Conservation (phyloP, 2,113 vertebrate genomes). For the Acrocephalus kingi region DNA sequence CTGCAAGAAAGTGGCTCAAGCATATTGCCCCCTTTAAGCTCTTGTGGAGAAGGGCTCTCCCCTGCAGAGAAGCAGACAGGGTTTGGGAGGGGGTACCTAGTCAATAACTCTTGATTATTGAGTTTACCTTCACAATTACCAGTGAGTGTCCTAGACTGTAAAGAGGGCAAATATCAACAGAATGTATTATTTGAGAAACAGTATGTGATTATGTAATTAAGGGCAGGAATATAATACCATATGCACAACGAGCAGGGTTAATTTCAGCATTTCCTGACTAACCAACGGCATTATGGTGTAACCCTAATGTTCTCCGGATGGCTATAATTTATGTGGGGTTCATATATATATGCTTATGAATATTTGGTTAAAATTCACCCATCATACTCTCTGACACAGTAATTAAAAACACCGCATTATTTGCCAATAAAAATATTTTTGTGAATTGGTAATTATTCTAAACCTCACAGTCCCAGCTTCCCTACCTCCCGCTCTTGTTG, state of each 20-base stretch:
- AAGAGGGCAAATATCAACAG: slow-evolving; percentile 31
- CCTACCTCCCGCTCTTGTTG: background rate
- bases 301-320: slow-evolving; percentile 49
- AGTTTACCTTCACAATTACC: slow-evolving; percentile 40
- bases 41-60: background rate
- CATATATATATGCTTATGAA: background rate
- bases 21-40: background rate
- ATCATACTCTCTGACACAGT: slow-evolving; percentile 3
- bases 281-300: background rate
- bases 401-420: slow-evolving; percentile 48
- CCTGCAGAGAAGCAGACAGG: slow-evolving; percentile 28
- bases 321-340: background rate
- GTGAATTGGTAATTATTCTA: slow-evolving; percentile 8
- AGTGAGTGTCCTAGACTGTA: background rate
- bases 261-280: slow-evolving; percentile 48
- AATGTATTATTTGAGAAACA: slow-evolving; percentile 45
- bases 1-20: slow-evolving; percentile 7
- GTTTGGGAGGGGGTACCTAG: background rate
- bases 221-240: slow-evolving; percentile 26
- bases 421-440: slow-evolving; percentile 44
- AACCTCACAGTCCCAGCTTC: background rate
- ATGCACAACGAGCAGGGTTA: slow-evolving; percentile 14
- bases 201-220: slow-evolving; percentile 44
- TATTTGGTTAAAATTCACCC: slow-evolving; percentile 39
- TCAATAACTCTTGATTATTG: slow-evolving; percentile 21